These are phyloP conservation scores for Rhynchomys soricoides DNA, from an alignment of 2,113 vertebrate genomes.

Conservation along the genomic window DNA sequence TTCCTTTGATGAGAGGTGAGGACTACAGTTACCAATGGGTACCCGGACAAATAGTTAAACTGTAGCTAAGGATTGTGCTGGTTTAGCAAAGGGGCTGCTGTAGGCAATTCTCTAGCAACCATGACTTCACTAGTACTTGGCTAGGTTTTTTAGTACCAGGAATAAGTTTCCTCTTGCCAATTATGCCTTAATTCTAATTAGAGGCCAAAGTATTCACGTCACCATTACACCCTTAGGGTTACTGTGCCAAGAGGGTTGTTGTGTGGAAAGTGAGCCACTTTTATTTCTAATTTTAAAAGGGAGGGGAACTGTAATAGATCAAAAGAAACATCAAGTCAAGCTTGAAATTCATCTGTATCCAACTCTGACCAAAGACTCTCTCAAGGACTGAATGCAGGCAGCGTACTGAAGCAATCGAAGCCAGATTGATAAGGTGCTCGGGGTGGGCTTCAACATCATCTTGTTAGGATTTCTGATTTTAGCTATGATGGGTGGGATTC, in stretches of 20 bases:
- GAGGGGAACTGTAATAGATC: background rate
- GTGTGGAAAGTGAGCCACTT: background rate
- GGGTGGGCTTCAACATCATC: background rate
- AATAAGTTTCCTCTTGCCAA: background rate
- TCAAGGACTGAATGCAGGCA: background rate
- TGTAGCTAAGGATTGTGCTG: background rate
- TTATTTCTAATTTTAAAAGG: background rate
- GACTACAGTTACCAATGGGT: background rate
- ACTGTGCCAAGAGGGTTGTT: background rate
- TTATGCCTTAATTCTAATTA: background rate
- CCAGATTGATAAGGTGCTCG: background rate
- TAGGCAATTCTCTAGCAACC: background rate
- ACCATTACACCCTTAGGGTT: background rate
- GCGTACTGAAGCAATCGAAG: background rate
- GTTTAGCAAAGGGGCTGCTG: background rate
- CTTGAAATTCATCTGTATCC: background rate
- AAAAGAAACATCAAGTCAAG: background rate
- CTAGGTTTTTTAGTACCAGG: background rate
- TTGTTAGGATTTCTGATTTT: background rate
- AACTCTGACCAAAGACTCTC: background rate
- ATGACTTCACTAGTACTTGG: background rate
- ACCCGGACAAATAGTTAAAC: background rate
- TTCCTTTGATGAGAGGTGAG: background rate
- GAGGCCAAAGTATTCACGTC: background rate
- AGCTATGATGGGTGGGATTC: background rate